Conservation (phyloP, 2,797 vertebrate species). For the Pseudotriccus pelzelni region DNA sequence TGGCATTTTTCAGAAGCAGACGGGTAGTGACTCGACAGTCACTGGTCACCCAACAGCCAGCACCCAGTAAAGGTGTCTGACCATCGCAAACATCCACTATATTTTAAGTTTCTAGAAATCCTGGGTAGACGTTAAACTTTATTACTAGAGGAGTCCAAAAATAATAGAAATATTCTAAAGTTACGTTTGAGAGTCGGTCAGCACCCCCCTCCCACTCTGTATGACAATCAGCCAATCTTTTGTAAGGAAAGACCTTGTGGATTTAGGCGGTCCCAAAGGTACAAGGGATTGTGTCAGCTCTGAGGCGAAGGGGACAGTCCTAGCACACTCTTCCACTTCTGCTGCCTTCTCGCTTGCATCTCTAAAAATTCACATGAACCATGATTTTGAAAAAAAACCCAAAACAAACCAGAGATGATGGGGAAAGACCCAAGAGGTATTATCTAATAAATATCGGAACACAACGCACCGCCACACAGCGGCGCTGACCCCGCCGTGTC, state of each 20-base stretch:
- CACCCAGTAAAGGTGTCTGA: not conserved
- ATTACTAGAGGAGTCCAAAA: not conserved
- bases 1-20: conserved; percentile 38
- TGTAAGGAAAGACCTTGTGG: not conserved
- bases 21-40: not conserved
- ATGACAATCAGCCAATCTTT: not conserved
- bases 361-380: not conserved
- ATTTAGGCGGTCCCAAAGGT: not conserved
- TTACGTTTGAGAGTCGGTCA: not conserved
- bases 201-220: not conserved
- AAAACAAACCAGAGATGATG: not conserved
- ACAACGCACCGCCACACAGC: not conserved
- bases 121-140: not conserved
- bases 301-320: not conserved
- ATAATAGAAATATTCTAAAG: not conserved
- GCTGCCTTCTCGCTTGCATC: not conserved
- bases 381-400: not conserved
- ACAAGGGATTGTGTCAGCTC: not conserved
- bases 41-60: not conserved
- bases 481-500: not conserved
- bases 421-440: not conserved
- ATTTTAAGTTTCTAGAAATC: not conserved
- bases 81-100: not conserved
- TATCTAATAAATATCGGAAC: conserved; percentile 63
- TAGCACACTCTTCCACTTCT: not conserved